Conservation (phyloP, 2,797 vertebrate species). For the Moxostoma hubbsi region DNA sequence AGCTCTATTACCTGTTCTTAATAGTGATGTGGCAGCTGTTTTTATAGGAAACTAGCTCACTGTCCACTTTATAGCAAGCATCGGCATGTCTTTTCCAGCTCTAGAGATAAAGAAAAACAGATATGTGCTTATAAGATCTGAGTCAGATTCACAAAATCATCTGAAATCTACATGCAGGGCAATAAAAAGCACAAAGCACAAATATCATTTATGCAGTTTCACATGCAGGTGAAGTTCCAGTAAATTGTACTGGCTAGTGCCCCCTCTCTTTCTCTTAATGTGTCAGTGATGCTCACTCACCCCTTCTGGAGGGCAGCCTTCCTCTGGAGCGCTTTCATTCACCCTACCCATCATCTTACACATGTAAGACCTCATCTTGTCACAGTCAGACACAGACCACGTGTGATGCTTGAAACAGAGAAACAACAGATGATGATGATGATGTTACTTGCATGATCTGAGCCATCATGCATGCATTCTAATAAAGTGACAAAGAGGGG, state of each 20-base stretch:
- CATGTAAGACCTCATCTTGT: slow-evolving; percentile 77
- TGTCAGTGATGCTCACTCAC: slow-evolving; percentile 70
- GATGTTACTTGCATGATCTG: background rate
- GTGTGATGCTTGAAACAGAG: slow-evolving; percentile 30
- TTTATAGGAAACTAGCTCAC: slow-evolving; percentile 81
- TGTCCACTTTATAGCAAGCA: slow-evolving; percentile 85
- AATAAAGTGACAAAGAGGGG: too few species aligned
- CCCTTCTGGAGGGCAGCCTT: slow-evolving; percentile 76
- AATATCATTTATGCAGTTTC: background rate
- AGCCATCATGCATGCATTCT: too few species aligned
- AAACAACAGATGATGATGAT: slow-evolving; percentile 22
- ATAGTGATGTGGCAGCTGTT: slow-evolving; percentile 86
- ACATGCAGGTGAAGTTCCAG: background rate
- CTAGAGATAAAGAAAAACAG: slow-evolving; percentile 65
- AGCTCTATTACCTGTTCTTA: slow-evolving; percentile 81
- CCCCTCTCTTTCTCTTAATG: background rate
- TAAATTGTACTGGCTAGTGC: too few species aligned
- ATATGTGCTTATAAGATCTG: background rate
- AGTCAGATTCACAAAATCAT: background rate
- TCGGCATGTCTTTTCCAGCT: slow-evolving; percentile 88
- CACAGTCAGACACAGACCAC: slow-evolving; percentile 85
- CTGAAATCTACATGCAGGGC: background rate
- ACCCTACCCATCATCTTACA: slow-evolving; percentile 87
- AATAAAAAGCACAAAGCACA: slow-evolving; percentile 1
- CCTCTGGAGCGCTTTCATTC: slow-evolving; percentile 67